Percentiles rank a stretch among this genome's conserved stretches.
Evolutionary conservation across 2,113 vertebrate genomes (phyloP).

Genomic region (Cephalopholis sonnerati): DNA sequence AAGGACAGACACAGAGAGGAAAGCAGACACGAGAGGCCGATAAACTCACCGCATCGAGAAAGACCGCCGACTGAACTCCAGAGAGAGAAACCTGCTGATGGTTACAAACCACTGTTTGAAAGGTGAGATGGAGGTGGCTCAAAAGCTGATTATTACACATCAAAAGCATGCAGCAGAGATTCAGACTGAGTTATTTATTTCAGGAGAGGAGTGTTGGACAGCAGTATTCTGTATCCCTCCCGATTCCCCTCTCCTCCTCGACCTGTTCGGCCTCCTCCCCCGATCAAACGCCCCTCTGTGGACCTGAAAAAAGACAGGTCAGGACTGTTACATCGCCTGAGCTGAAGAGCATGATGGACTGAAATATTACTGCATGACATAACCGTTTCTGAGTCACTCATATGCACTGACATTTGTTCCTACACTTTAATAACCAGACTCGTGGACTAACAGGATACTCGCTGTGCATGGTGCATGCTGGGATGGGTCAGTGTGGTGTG

Average conservation of each 20-base stretch:
- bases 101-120: slow-evolving; percentile 70
- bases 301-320: slow-evolving; percentile 75
- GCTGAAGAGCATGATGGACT: neutral
- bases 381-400: slow-evolving; percentile 23
- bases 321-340: neutral
- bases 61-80: slow-evolving; percentile 15
- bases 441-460: slow-evolving; percentile 4
- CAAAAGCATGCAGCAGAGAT: neutral
- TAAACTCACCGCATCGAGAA: slow-evolving; percentile 20
- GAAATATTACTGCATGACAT: slow-evolving; percentile 39
- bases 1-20: slow-evolving; percentile 56
- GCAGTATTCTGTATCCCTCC: slow-evolving; percentile 76
- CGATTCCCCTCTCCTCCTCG: slow-evolving; percentile 75
- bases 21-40: slow-evolving; percentile 29
- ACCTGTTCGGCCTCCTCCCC: slow-evolving; percentile 45
- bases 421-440: neutral
- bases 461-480: slow-evolving; percentile 64
- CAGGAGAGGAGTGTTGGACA: slow-evolving; percentile 80
- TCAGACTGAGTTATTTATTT: slow-evolving; percentile 59
- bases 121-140: slow-evolving; percentile 76
- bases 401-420: slow-evolving; percentile 13
- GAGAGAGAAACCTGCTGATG: slow-evolving; percentile 46
- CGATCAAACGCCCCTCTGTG: slow-evolving; percentile 59
- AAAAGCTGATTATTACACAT: neutral
- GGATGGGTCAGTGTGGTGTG: slow-evolving; percentile 47